Percentiles rank a stretch among this genome's conserved stretches.
Evolutionary conservation across 2,113 vertebrate species (phyloP).

Genomic region (Paradisaea rubra): DNA sequence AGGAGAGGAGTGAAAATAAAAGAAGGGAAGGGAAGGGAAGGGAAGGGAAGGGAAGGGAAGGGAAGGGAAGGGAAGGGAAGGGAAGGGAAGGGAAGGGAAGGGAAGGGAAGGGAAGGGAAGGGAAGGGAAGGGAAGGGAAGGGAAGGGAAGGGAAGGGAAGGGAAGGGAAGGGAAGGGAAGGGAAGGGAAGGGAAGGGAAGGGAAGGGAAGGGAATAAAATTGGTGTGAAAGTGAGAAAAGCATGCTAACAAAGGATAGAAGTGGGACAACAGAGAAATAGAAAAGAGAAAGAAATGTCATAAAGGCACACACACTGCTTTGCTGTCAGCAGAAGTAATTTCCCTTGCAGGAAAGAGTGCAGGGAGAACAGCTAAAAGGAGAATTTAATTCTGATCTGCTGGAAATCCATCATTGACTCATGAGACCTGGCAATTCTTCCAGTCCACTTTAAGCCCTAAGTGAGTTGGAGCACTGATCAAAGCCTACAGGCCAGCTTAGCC

Average conservation of each 20-base stretch:
- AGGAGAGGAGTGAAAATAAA: not conserved
- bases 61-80: not conserved
- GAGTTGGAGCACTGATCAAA: conserved; percentile 49
- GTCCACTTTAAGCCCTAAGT: conserved; percentile 54
- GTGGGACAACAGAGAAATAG: not conserved
- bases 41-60: not conserved
- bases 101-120: not conserved
- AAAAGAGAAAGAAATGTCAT: not conserved
- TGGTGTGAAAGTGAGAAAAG: not conserved
- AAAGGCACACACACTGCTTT: not conserved
- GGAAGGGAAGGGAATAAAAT: not conserved
- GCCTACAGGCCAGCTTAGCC: conserved; percentile 57
- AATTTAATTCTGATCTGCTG: conserved; percentile 48
- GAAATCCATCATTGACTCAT: conserved; percentile 52
- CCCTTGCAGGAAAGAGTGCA: not conserved
- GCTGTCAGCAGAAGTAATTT: conserved; percentile 10
- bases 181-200: not conserved
- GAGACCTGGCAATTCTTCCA: conserved; percentile 39
- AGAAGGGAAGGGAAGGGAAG: not conserved
- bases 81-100: too few relatives aligned
- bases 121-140: not conserved
- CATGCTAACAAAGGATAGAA: not conserved
- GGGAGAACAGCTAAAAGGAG: conserved; percentile 42
- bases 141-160: not conserved
- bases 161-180: not conserved